Evolutionary conservation across 2,797 vertebrate species (phyloP).

Genomic region (Pterois miles): DNA sequence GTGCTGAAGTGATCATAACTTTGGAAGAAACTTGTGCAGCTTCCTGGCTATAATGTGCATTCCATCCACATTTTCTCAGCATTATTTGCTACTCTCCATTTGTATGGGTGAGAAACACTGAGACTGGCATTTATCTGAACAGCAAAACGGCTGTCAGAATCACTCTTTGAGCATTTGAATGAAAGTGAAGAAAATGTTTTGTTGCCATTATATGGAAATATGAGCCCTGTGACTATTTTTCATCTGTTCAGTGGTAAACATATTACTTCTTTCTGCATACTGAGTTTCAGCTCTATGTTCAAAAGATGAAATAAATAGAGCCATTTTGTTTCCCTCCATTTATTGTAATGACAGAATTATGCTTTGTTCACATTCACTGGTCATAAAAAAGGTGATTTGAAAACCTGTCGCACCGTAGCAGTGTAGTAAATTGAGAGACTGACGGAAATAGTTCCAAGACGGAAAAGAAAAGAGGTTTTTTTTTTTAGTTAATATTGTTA

Average conservation of each 20-base stretch:
- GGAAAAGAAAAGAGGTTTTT: not conserved
- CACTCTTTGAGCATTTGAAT: not conserved
- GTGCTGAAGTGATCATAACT: not conserved
- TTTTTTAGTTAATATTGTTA: not conserved
- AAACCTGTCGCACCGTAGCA: not conserved
- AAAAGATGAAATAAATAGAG: slow-evolving; percentile 13
- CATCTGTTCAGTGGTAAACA: not conserved
- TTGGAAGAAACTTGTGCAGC: not conserved
- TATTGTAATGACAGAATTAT: slow-evolving; percentile 2
- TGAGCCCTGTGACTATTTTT: slow-evolving; percentile 16
- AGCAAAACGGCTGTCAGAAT: not conserved
- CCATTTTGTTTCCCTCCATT: not conserved
- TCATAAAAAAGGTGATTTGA: not conserved
- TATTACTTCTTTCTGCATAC: not conserved
- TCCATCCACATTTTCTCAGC: not conserved
- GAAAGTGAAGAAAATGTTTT: slow-evolving; percentile 1
- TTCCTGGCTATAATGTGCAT: not conserved
- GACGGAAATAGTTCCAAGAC: not conserved
- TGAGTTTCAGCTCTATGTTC: slow-evolving; percentile 11
- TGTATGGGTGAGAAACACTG: not conserved
- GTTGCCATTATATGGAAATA: slow-evolving; percentile 6
- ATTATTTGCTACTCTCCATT: not conserved
- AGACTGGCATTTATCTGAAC: not conserved
- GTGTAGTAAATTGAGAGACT: not conserved
- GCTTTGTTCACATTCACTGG: not conserved